Evolutionary conservation across 2,888 invertebrate species (phyloP).

Genomic region (Drymonia ruficornis): DNA sequence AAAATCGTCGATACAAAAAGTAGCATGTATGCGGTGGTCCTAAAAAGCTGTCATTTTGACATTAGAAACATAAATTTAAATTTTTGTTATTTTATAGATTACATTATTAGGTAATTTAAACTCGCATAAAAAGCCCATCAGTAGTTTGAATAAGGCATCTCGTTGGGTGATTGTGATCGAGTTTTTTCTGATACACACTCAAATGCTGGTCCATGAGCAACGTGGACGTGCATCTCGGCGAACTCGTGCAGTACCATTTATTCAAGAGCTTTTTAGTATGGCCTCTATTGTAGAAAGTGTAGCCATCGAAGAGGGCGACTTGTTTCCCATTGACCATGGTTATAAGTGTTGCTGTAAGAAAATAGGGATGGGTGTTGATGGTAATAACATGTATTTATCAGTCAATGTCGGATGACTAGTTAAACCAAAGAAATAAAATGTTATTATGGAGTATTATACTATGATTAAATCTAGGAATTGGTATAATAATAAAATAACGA

Average conservation of each 20-base stretch:
- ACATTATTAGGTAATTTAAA: conserved; percentile 1
- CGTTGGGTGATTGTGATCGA: conserved; percentile 35
- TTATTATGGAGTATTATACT: too few species aligned
- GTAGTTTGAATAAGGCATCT: conserved; percentile 19
- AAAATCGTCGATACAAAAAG: too few species aligned
- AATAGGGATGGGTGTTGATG: neutral
- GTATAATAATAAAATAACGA: too few species aligned
- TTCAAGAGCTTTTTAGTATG: conserved; percentile 15
- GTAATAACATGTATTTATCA: too few species aligned
- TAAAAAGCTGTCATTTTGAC: too few species aligned
- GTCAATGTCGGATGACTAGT: too few species aligned
- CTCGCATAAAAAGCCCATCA: conserved; percentile 36
- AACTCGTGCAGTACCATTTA: conserved; percentile 47
- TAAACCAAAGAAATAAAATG: too few species aligned
- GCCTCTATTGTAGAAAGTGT: conserved; percentile 37
- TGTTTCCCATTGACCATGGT: conserved; percentile 28
- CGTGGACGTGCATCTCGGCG: conserved; percentile 42
- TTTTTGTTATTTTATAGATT: too few species aligned
- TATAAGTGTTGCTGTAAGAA: conserved; percentile 36
- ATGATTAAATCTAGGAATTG: too few species aligned
- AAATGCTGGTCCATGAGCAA: conserved; percentile 22
- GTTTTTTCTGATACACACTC: conserved; percentile 9
- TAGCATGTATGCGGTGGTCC: too few species aligned
- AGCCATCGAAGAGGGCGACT: conserved; percentile 35
- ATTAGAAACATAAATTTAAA: too few species aligned